Evolutionary conservation across 2,113 vertebrate genomes (phyloP), one percentile per base, ranked within the genome.

Genomic region (Lagopus muta): DNA sequence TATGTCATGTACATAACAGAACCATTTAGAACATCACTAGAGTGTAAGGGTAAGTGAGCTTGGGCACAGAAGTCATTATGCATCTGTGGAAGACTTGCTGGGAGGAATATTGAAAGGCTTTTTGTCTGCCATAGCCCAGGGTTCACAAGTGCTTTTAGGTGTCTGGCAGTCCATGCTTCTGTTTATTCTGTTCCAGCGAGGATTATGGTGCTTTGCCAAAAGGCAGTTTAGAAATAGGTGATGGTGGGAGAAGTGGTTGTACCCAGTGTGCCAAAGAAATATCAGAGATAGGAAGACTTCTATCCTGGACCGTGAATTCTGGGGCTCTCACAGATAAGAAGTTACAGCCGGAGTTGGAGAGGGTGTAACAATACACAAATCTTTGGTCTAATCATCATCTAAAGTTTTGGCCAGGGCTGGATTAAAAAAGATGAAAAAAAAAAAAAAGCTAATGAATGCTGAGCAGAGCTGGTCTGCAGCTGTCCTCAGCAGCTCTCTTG

Each of bases 21-120:
- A 75, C 65, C 79, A 95, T 96, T 96, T 96, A 96, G 61, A 94
- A 43, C 67, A 95, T 94, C 72, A 48, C 45, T 69, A 36, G 32
- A 74, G 74, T 36, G 47, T 82, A 80, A 88, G 82, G 50, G 11
- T 70, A 65, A 77, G 54, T 14, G 40, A 86, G 69, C 58, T 55
- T 75, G 43, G 78, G 36, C 25, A 79, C 32, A 86, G 78, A 92
- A 94, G 36, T 81, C 50, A 10, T 42, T 62, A 65, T 61, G 52
- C 19, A 30, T 88, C 74, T 88, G 65, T 78, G 66, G 82, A 91
- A 94, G 85, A 25, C 38, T 88, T 77, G 20, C 40, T 85, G 42
- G 62, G 54, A 74, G 84, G 76, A 80, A 76, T 62, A 54, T 52
- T 72, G 61, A 89, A 92, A 85, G 55, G 43, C 8, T 19, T 75